Evolutionary conservation across 2,113 vertebrate genomes (phyloP).

Genomic region (Coreoperca whiteheadi): DNA sequence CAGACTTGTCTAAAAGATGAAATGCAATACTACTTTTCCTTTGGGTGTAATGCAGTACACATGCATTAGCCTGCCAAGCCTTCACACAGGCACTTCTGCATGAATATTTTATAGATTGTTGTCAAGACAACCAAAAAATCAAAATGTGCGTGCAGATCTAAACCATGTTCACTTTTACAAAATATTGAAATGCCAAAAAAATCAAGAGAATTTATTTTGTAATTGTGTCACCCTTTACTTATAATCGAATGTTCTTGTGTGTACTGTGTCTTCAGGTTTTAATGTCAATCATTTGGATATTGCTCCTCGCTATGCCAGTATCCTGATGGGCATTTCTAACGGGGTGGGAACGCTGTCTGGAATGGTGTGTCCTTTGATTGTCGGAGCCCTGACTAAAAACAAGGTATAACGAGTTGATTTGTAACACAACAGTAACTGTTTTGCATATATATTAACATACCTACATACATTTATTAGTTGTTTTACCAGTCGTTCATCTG

Average conservation of each 20-base stretch:
- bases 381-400: constrained; percentile 95
- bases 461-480: not conserved
- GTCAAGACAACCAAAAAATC: constrained; percentile 21
- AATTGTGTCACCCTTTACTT: not conserved
- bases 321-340: constrained; percentile 98
- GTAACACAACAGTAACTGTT: not conserved
- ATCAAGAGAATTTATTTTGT: not conserved
- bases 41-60: constrained; percentile 12
- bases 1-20: constrained; percentile 1
- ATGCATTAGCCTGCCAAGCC: not conserved
- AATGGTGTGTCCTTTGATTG: constrained; percentile 98
- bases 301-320: constrained; percentile 97
- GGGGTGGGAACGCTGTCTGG: constrained; percentile 96
- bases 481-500: not conserved
- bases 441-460: not conserved
- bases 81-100: constrained; percentile 6
- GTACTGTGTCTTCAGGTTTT: constrained; percentile 86
- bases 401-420: constrained; percentile 86
- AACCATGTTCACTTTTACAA: constrained; percentile 3
- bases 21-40: not conserved
- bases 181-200: not conserved
- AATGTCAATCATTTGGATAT: constrained; percentile 99
- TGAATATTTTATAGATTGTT: constrained; percentile 50
- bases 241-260: not conserved
- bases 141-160: not conserved